Evolutionary conservation across 2,113 vertebrate species (phyloP).

Genomic region (Ammospiza caudacuta): DNA sequence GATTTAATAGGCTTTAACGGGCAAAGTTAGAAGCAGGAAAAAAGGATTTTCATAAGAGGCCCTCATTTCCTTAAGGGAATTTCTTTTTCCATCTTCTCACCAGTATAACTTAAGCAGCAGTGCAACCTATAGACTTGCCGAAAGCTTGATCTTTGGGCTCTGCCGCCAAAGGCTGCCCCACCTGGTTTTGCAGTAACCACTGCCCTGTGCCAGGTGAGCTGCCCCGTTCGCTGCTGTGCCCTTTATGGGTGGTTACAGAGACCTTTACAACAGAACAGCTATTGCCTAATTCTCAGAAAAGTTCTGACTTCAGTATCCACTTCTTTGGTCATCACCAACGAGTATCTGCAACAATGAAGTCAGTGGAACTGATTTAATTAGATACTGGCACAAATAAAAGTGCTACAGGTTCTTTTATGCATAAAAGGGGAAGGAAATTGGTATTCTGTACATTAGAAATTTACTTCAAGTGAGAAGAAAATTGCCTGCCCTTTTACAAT

Average conservation of each 20-base stretch:
- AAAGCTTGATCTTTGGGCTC: neutral
- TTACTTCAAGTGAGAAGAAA: neutral
- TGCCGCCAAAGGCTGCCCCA: neutral
- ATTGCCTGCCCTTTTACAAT: neutral
- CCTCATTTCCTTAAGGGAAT: neutral
- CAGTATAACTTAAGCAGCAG: neutral
- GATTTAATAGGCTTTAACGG: neutral
- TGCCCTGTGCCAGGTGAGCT: neutral
- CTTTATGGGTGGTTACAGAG: neutral
- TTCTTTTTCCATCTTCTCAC: neutral
- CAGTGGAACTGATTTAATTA: neutral
- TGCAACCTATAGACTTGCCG: neutral
- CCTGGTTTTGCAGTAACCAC: neutral
- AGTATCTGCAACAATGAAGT: neutral
- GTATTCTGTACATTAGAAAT: neutral
- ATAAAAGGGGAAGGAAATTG: neutral
- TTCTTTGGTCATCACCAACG: neutral
- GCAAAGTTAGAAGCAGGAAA: neutral
- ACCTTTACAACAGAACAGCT: neutral
- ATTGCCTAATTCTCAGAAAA: neutral
- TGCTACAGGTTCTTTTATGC: neutral
- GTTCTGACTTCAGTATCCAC: neutral
- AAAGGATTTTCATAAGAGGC: neutral
- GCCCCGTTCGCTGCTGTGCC: rapidly evolving
- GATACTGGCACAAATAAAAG: neutral